phyloP scores from a whole-genome alignment of 1,140 invertebrate genomes.

The roundworm (Caenorhabditis elegans) region WBcel235 BX284604.4:10483501-10484000 shows the following conservation, averaged over 20 bases:
- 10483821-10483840: too few relatives aligned
- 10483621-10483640: neutral
- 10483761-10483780: too few relatives aligned
- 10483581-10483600: neutral
- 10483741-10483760: too few relatives aligned
- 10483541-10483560: neutral
- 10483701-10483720: too few relatives aligned
- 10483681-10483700: neutral
- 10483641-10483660: neutral
- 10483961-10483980: slow-evolving; percentile 2
- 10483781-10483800: too few relatives aligned
- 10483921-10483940: neutral
- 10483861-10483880: too few relatives aligned
- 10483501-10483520: too few relatives aligned
- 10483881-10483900: neutral
- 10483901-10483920: neutral
- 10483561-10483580: neutral
- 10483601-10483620: neutral
- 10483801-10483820: neutral
- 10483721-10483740: too few relatives aligned
- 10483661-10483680: neutral
- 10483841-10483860: too few relatives aligned
- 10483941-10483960: neutral
- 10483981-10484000: neutral
- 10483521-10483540: neutral